These are phyloP conservation scores for Fopius arisanus DNA, from an alignment of 1,140 invertebrate genomes.

Conservation along the genomic window DNA sequence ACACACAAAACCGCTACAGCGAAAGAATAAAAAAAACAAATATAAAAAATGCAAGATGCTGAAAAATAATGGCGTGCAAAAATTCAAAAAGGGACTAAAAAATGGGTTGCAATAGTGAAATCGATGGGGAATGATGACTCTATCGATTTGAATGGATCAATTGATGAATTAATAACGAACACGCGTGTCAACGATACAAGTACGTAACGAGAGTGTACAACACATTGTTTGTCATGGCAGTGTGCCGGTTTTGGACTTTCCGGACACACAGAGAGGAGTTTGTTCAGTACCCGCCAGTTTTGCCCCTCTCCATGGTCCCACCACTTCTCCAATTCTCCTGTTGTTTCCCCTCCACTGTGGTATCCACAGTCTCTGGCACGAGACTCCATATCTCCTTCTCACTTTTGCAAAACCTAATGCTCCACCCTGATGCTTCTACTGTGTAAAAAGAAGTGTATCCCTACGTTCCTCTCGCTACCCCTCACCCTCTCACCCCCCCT, in stretches of 20 bases:
- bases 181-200: slow-evolving; percentile 34
- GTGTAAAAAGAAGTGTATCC: slow-evolving; percentile 33
- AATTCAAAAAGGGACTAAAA: too few species aligned
- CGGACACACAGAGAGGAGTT: background rate
- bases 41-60: too few species aligned
- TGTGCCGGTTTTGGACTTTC: slow-evolving; percentile 16
- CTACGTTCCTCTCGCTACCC: background rate
- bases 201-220: slow-evolving; percentile 48
- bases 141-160: background rate
- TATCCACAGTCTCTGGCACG: background rate
- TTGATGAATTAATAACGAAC: background rate
- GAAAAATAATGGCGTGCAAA: too few species aligned
- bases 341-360: background rate
- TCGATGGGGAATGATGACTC: background rate
- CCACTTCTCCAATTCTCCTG: slow-evolving; percentile 8
- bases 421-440: slow-evolving; percentile 24
- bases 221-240: slow-evolving; percentile 49
- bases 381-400: background rate
- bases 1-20: too few species aligned
- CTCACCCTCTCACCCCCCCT: background rate
- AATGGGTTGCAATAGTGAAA: background rate
- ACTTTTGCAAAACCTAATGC: slow-evolving; percentile 12
- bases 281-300: slow-evolving; percentile 12
- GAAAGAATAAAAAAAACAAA: too few species aligned
- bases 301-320: slow-evolving; percentile 32